These are phyloP conservation scores for Phycodurus eques DNA, from an alignment of 2,113 vertebrate genomes.

Conservation along the genomic window DNA sequence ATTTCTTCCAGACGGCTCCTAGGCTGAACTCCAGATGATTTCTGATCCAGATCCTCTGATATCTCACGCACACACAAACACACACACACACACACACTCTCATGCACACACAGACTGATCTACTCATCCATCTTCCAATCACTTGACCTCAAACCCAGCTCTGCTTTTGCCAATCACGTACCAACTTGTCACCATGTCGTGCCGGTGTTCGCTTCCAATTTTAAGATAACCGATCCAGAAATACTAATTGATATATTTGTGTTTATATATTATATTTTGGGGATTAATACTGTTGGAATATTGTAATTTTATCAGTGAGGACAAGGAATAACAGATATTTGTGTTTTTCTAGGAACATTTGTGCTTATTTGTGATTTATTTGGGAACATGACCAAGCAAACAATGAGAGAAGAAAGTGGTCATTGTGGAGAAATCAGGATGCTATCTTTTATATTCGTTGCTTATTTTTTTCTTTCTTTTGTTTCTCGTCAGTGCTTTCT, in stretches of 20 bases:
- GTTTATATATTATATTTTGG: conserved; percentile 74
- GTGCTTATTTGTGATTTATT: conserved; percentile 53
- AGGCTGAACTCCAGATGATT: conserved; percentile 97
- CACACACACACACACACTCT: not conserved
- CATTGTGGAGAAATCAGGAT: conserved; percentile 44
- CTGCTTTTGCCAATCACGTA: conserved; percentile 65
- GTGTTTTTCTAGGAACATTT: conserved; percentile 42
- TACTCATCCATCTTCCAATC: conserved; percentile 51
- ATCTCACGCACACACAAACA: not conserved
- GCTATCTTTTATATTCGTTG: conserved; percentile 27
- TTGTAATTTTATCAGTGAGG: conserved; percentile 72
- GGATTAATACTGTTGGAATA: conserved; percentile 74
- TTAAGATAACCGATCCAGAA: conserved; percentile 50
- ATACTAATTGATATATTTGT: conserved; percentile 77
- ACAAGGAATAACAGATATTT: conserved; percentile 69
- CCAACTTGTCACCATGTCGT: conserved; percentile 41
- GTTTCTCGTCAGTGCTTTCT: conserved; percentile 14
- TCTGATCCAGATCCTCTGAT: conserved; percentile 10
- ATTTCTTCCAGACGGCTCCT: conserved; percentile 83
- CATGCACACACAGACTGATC: conserved; percentile 18
- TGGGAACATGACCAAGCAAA: conserved; percentile 53
- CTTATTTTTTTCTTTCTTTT: conserved; percentile 20
- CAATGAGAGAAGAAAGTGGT: conserved; percentile 29
- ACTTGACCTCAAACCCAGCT: conserved; percentile 47
- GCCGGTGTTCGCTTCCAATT: conserved; percentile 80